phyloP scores from a whole-genome alignment of 2,113 vertebrate species.

The Upupa epops region DNA sequence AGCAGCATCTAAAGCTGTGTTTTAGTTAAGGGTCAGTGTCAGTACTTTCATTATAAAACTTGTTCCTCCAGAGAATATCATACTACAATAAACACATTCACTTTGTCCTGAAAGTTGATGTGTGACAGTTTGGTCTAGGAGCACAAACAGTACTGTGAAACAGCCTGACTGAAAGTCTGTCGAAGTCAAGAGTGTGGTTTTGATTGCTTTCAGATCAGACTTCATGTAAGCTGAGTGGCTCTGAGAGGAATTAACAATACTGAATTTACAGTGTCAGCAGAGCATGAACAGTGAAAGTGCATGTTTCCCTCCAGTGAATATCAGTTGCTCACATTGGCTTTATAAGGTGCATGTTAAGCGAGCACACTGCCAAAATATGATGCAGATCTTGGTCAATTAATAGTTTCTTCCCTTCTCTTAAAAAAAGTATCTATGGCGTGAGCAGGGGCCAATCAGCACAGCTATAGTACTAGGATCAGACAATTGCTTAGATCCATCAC shows the following conservation, averaged over 20 bases:
- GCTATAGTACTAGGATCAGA: background rate
- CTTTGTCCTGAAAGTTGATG: background rate
- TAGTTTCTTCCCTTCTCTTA: background rate
- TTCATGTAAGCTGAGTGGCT: background rate
- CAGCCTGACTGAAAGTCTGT: background rate
- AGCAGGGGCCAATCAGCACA: background rate
- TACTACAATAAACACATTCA: background rate
- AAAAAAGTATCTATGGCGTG: rapidly evolving
- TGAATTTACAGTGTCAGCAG: background rate
- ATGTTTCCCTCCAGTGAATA: background rate
- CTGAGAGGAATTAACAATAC: background rate
- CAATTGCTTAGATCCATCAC: background rate
- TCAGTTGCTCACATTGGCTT: background rate
- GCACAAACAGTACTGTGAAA: background rate
- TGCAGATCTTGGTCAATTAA: background rate
- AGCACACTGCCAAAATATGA: background rate
- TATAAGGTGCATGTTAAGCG: background rate
- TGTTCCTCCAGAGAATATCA: conserved; percentile 10
- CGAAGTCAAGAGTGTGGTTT: background rate
- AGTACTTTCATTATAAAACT: conserved; percentile 12
- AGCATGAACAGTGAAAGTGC: background rate
- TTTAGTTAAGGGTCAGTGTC: conserved; percentile 29
- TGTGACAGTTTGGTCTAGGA: background rate
- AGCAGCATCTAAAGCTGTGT: conserved; percentile 10
- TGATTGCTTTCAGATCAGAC: conserved; percentile 1